phyloP scores from a whole-genome alignment of 2,888 invertebrate species.

The Pyrrhia umbra region DNA sequence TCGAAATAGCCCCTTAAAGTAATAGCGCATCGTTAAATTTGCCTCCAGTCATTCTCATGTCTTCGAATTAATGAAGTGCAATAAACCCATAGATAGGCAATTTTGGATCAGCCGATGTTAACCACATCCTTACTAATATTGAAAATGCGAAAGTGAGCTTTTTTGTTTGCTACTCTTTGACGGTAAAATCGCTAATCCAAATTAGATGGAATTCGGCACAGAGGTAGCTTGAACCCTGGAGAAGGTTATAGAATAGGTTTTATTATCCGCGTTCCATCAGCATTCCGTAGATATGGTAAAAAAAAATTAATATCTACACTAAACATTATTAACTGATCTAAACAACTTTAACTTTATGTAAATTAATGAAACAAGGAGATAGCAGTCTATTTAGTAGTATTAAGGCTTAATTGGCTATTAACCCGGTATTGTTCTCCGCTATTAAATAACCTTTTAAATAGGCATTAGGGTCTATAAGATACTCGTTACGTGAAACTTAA shows the following conservation, averaged over 20 bases:
- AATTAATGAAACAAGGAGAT: slow-evolving; percentile 51
- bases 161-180: neutral
- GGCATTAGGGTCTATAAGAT: slow-evolving; percentile 35
- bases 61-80: slow-evolving; percentile 79
- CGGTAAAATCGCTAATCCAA: too few relatives aligned
- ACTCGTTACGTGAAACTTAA: slow-evolving; percentile 48
- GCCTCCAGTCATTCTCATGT: slow-evolving; percentile 70
- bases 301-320: too few relatives aligned
- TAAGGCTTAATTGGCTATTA: slow-evolving; percentile 51
- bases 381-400: slow-evolving; percentile 23
- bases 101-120: slow-evolving; percentile 21
- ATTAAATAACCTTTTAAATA: slow-evolving; percentile 57
- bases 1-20: slow-evolving; percentile 74
- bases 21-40: slow-evolving; percentile 76
- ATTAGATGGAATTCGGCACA: too few relatives aligned
- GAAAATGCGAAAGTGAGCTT: slow-evolving; percentile 5
- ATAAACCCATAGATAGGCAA: slow-evolving; percentile 70
- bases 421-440: slow-evolving; percentile 51
- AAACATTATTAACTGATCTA: slow-evolving; percentile 37
- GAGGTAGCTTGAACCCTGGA: too few relatives aligned
- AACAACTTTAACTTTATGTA: slow-evolving; percentile 39
- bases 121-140: slow-evolving; percentile 22
- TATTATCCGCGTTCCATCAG: too few relatives aligned
- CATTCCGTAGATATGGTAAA: too few relatives aligned
- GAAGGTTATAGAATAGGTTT: too few relatives aligned